Evolutionary conservation across 2,888 invertebrate genomes (phyloP), one percentile per base, ranked within the genome.

Genomic region (Ichneumoninae sp.): DNA sequence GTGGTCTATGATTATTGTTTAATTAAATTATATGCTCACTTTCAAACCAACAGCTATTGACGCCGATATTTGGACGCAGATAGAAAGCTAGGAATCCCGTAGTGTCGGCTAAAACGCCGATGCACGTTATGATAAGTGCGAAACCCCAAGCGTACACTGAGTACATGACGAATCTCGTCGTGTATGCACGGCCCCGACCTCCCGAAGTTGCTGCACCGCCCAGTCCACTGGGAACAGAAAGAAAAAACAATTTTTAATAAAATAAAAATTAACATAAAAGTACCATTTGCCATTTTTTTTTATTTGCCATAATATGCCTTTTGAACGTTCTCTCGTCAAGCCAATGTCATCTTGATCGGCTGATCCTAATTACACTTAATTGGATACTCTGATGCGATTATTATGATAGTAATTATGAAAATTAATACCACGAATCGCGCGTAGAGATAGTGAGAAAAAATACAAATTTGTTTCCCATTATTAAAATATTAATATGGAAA

Each of bases 101-200:
- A 62, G 93, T 92, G 87, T 96, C 96, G 77, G 96, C 92, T 1
- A 95, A 90, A 74, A 95, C 94, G 80, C 95, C 95, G 7, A 94
- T 90, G 10, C 94, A 87, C 0, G 96, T 96, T 54, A 97, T 91
- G 0, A 95, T 50, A 3, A 95, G 90, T 0, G 97, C 95, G 10
- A 96, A 89, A 3, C 96, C 95, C 97, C 97, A 97, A 1, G 97
- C 96, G 91, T 97, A 97, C 1, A 96, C 65, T 0, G 96, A 96
- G 91, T 97, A 97, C 90, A 94, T 94, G 2, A 96, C 78, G 90
- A 97, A 96, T 82, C 95, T 95, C 68, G 95, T 95, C 47, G 72
- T 86, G 26, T 90, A 84, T 52, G 81, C 77, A 50, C 82, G 87
- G 3, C 85, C 82, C 7, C 87, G 87, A 3, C 85, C 76, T 57